Conservation (phyloP, 2,113 vertebrate genomes). For the Galbula dea region DNA sequence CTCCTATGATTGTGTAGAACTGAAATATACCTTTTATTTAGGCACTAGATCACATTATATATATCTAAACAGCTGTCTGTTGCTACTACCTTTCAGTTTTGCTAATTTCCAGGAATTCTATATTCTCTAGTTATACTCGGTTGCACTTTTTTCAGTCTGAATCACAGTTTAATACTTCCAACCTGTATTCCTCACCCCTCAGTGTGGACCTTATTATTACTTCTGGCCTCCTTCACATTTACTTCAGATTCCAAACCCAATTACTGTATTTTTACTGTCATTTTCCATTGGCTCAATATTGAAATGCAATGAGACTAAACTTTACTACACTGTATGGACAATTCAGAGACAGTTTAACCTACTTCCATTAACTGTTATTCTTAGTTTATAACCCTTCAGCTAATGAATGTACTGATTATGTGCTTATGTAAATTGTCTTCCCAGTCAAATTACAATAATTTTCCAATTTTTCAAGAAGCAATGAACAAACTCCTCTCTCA, state of each 20-base stretch:
- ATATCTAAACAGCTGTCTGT: not conserved
- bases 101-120: not conserved
- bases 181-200: not conserved
- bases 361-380: not conserved
- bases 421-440: not conserved
- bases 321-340: not conserved
- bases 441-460: not conserved
- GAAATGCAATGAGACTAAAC: constrained; percentile 14
- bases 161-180: constrained; percentile 21
- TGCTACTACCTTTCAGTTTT: not conserved
- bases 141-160: constrained; percentile 45
- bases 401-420: not conserved
- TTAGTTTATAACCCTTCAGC: not conserved
- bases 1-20: not conserved
- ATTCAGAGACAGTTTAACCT: not conserved
- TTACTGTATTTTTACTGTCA: not conserved
- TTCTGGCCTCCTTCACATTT: not conserved
- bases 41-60: not conserved
- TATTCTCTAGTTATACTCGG: not conserved
- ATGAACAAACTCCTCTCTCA: not conserved
- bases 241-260: not conserved
- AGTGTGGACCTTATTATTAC: not conserved
- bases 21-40: not conserved
- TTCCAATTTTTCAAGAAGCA: not conserved
- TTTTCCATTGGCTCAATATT: not conserved